Percentiles rank a stretch among this genome's conserved stretches.
phyloP scores from a whole-genome alignment of 2,113 vertebrate genomes.

The Sinocyclocheilus anshuiensis region DNA sequence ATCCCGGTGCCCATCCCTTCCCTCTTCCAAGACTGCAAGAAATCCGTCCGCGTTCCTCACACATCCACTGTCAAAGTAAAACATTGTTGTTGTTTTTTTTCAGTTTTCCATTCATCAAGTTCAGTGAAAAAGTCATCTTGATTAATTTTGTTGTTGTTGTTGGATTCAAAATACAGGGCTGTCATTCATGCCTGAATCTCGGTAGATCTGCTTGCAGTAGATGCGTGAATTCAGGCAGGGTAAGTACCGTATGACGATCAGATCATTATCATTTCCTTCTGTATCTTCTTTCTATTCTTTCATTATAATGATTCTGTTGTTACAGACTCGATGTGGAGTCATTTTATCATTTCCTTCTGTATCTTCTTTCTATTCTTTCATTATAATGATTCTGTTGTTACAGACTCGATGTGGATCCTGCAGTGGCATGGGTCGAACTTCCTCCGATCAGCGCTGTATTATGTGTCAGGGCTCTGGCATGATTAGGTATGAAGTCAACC shows the following conservation, averaged over 20 bases:
- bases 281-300: not conserved
- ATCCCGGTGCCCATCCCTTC: slow-evolving; percentile 53
- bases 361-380: not conserved
- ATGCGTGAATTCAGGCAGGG: slow-evolving; percentile 57
- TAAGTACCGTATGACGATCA: slow-evolving; percentile 35
- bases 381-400: slow-evolving; percentile 20
- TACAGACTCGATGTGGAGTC: slow-evolving; percentile 55
- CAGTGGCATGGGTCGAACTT: slow-evolving; percentile 55
- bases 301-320: slow-evolving; percentile 21
- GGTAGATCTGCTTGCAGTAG: slow-evolving; percentile 50
- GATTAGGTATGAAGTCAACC: slow-evolving; percentile 43
- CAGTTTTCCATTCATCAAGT: not conserved
- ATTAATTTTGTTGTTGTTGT: no score
- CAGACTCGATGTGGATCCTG: slow-evolving; percentile 60
- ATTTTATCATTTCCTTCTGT: not conserved
- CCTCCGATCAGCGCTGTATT: slow-evolving; percentile 12
- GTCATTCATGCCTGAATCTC: slow-evolving; percentile 5
- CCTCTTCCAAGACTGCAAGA: slow-evolving; percentile 57
- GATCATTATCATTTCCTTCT: not conserved
- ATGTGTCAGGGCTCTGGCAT: slow-evolving; percentile 49
- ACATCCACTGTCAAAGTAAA: slow-evolving; percentile 66
- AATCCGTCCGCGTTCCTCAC: slow-evolving; percentile 58
- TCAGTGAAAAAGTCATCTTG: not conserved
- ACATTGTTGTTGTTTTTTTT: not conserved
- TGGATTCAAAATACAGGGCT: no score